These are phyloP conservation scores for Macaca fascicularis DNA, from an alignment of 2,113 vertebrate species.

Conservation along the genomic window DNA sequence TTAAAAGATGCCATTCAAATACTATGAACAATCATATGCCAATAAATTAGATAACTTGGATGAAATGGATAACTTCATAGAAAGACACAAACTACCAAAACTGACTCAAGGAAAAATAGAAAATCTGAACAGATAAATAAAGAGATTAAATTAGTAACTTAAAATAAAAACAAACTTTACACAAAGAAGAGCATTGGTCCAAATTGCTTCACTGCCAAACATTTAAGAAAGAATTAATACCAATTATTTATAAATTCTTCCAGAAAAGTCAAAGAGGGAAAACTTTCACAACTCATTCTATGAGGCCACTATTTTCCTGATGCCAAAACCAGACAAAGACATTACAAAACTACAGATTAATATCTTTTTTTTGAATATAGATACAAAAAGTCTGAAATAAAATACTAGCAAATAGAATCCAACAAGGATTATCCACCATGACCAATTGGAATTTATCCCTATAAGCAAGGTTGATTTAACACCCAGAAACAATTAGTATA, in stretches of 20 bases:
- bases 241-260: not conserved
- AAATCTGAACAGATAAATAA: not conserved
- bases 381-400: not conserved
- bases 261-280: not conserved
- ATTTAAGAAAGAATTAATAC: not conserved
- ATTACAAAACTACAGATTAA: not conserved
- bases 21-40: not conserved
- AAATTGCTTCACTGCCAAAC: not conserved
- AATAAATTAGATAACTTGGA: not conserved
- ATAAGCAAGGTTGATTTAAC: not conserved
- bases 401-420: not conserved
- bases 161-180: not conserved
- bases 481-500: not conserved
- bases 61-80: not conserved
- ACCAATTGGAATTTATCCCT: not conserved
- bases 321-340: not conserved
- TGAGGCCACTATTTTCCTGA: not conserved
- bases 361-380: not conserved
- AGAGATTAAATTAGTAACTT: not conserved
- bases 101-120: not conserved
- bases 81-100: not conserved
- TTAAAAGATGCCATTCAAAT: not conserved
- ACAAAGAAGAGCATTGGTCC: not conserved
- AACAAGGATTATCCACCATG: not conserved
- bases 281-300: not conserved